These are phyloP conservation scores for Myxocyprinus asiaticus DNA, from an alignment of 2,113 vertebrate genomes.

Conservation along the genomic window DNA sequence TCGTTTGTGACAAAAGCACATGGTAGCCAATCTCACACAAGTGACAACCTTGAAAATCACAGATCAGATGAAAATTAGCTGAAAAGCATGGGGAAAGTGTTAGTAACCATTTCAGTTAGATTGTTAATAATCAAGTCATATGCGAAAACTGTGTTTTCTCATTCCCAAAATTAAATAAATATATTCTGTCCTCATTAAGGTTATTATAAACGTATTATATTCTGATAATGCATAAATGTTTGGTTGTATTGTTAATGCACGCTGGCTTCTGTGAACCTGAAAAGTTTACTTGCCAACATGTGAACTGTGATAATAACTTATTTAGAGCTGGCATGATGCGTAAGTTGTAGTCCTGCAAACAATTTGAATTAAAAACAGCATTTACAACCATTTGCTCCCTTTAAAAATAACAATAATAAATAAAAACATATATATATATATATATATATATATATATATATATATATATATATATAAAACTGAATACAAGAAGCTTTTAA, in stretches of 20 bases:
- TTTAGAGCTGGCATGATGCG: constrained; percentile 14
- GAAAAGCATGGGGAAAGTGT: neutral
- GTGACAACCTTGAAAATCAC: neutral
- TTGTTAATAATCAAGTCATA: no score
- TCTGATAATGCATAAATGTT: neutral
- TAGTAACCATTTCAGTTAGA: neutral
- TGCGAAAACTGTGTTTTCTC: no score
- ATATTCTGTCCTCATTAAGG: no score
- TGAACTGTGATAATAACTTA: constrained; percentile 27
- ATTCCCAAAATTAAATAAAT: no score
- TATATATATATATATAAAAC: no score
- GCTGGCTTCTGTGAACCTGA: neutral
- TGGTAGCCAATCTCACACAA: neutral
- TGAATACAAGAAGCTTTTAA: no score
- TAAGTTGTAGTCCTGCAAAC: neutral
- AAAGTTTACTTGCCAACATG: constrained; percentile 27
- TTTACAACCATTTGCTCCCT: neutral
- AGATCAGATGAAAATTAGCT: neutral
- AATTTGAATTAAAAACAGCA: neutral
- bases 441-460: no score
- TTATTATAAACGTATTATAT: neutral
- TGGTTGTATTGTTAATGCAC: neutral
- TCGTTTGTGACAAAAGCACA: no score
- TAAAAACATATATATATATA: no score
- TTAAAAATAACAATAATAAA: no score